A percentile compares a stretch with the other conserved stretches of the same genome.
Conservation (phyloP, 2,797 vertebrate species). For the Scolopax rusticola region DNA sequence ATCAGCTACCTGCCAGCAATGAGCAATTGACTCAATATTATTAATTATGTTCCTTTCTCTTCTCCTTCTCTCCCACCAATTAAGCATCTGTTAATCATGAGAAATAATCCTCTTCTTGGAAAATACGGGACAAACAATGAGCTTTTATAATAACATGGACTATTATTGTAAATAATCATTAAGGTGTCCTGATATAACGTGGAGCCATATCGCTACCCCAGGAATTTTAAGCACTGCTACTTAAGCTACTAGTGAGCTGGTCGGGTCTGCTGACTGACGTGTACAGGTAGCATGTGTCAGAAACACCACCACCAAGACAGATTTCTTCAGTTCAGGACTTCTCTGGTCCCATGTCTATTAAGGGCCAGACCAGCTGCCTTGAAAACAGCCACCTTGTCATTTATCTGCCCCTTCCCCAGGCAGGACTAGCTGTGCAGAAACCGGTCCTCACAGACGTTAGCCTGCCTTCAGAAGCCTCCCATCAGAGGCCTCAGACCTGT, state of each 20-base stretch:
- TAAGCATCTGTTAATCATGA: conserved; percentile 66
- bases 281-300: background rate
- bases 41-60: background rate
- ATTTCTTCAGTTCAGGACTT: background rate
- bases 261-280: background rate
- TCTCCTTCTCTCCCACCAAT: conserved; percentile 40
- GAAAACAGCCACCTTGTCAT: background rate
- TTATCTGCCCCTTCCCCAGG: background rate
- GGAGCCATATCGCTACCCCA: background rate
- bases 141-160: conserved; percentile 24
- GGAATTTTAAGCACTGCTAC: background rate
- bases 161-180: conserved; percentile 41
- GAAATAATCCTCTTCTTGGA: conserved; percentile 36
- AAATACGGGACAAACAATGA: conserved; percentile 16
- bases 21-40: conserved; percentile 46
- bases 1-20: conserved; percentile 60
- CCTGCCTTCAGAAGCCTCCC: background rate
- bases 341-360: background rate
- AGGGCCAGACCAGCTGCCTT: background rate
- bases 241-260: background rate
- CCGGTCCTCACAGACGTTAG: background rate
- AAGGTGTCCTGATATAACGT: background rate
- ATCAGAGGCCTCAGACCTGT: background rate
- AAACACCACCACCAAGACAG: background rate
- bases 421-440: background rate